Conservation (phyloP, 1,140 invertebrate species). For the Bombus waltoni region DNA sequence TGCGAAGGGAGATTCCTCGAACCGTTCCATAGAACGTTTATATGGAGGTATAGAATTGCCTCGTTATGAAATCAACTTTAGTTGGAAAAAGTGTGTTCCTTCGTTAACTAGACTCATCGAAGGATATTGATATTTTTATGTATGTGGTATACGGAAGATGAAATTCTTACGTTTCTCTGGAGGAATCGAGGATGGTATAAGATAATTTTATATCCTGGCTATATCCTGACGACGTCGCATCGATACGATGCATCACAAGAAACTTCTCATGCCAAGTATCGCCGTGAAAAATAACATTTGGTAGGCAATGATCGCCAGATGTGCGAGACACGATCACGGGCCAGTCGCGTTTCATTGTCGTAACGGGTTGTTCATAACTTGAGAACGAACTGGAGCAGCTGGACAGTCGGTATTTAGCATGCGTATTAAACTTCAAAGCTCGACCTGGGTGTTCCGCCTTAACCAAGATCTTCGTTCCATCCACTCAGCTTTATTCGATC, state of each 20-base stretch:
- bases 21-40: conserved; percentile 10
- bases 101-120: background rate
- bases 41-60: background rate
- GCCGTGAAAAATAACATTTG: background rate
- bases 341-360: conserved; percentile 9
- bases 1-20: background rate
- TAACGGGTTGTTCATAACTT: conserved; percentile 9
- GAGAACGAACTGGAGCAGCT: conserved; percentile 24
- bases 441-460: background rate
- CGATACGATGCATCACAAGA: background rate
- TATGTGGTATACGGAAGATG: too few relatives aligned
- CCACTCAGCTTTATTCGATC: background rate
- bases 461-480: background rate
- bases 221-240: background rate
- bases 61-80: conserved; percentile 10
- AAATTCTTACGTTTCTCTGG: background rate
- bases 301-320: conserved; percentile 14
- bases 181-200: background rate
- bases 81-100: background rate
- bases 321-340: conserved; percentile 6
- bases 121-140: background rate
- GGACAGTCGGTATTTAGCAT: conserved; percentile 13
- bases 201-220: background rate
- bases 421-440: conserved; percentile 36
- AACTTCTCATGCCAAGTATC: background rate